These are phyloP conservation scores for Drosophila pegasa DNA, from an alignment of 2,888 invertebrate genomes.

Conservation along the genomic window DNA sequence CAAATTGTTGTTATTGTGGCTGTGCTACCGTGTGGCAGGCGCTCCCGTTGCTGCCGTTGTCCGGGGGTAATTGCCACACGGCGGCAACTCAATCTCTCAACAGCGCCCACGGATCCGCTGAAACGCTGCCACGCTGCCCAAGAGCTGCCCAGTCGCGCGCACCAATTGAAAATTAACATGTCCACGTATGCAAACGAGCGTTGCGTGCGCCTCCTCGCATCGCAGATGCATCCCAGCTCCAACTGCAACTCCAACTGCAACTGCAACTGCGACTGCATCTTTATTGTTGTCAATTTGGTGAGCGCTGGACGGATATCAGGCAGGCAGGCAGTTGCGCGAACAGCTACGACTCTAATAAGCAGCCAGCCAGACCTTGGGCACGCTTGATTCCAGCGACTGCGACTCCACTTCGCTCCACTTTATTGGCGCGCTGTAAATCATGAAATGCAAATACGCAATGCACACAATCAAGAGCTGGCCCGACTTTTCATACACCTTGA, in stretches of 20 bases:
- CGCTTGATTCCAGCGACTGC: background rate
- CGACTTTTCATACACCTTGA: background rate
- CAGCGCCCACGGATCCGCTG: conserved; percentile 52
- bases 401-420: background rate
- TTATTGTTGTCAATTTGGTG: conserved; percentile 74
- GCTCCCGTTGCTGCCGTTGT: conserved; percentile 19
- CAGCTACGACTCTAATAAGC: conserved; percentile 16
- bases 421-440: conserved; percentile 4
- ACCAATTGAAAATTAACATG: conserved; percentile 80
- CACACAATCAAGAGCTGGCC: background rate
- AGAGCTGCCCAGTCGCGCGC: conserved; percentile 15
- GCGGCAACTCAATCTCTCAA: conserved; percentile 63
- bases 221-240: too few species aligned
- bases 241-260: conserved; percentile 14
- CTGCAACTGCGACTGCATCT: conserved; percentile 27
- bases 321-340: background rate
- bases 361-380: conserved; percentile 14
- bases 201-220: conserved; percentile 58
- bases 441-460: conserved; percentile 17
- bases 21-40: conserved; percentile 63
- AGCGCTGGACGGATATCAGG: conserved; percentile 1
- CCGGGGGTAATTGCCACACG: conserved; percentile 65
- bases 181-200: conserved; percentile 65
- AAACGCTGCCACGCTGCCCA: too few species aligned
- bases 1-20: conserved; percentile 56